Percentiles rank a stretch among this genome's conserved stretches.
Conservation (phyloP, 1,140 invertebrate genomes). For the Psix sp. region DNA sequence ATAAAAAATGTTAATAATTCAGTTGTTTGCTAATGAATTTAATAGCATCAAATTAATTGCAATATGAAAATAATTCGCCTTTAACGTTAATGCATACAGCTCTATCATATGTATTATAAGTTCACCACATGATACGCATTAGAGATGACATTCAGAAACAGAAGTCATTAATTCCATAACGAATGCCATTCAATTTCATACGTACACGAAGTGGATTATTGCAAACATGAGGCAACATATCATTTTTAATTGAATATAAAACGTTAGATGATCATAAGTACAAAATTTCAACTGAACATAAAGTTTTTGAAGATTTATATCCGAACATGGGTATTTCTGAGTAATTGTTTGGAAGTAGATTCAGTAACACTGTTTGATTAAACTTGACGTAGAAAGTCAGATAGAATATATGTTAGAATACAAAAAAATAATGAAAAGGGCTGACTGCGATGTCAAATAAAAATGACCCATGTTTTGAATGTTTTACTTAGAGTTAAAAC, state of each 20-base stretch:
- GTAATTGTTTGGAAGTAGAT: too few relatives aligned
- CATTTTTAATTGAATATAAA: too few relatives aligned
- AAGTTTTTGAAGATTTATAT: constrained; percentile 3
- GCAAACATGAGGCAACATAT: constrained; percentile 31
- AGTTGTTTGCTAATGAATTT: too few relatives aligned
- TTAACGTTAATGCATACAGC: too few relatives aligned
- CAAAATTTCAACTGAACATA: constrained; percentile 12
- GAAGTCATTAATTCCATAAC: constrained; percentile 17
- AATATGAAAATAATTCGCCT: too few relatives aligned
- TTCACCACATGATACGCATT: constrained; percentile 1
- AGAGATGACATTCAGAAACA: constrained; percentile 16
- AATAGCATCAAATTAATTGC: too few relatives aligned
- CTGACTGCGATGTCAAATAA: constrained; percentile 23
- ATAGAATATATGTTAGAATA: too few relatives aligned
- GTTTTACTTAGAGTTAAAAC: constrained; percentile 24
- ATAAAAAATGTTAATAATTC: too few relatives aligned
- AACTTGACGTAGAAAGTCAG: too few relatives aligned
- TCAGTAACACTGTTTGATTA: too few relatives aligned
- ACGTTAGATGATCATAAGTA: too few relatives aligned
- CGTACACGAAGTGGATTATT: constrained; percentile 26
- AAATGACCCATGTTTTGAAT: constrained; percentile 36
- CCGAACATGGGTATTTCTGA: too few relatives aligned
- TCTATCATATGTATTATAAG: not conserved
- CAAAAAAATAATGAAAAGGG: constrained; percentile 34
- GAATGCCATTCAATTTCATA: constrained; percentile 32